These are phyloP conservation scores for Chloropsis hardwickii DNA, from an alignment of 2,113 vertebrate genomes.

Conservation along the genomic window DNA sequence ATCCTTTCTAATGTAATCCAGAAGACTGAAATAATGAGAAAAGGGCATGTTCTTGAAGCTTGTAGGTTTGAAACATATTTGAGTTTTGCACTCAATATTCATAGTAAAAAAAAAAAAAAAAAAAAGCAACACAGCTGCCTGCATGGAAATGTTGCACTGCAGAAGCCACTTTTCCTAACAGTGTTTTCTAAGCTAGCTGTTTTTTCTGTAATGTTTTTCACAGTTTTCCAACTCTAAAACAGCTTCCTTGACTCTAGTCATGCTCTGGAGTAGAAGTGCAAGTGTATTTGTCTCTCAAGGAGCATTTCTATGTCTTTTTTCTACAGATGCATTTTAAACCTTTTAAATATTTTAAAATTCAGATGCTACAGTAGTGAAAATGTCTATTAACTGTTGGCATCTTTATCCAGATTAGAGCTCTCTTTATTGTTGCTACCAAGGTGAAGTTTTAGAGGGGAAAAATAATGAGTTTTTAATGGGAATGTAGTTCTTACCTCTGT, in stretches of 20 bases:
- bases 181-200: neutral
- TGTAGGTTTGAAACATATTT: accelerated
- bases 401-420: neutral
- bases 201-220: neutral
- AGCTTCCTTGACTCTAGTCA: neutral
- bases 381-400: neutral
- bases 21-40: neutral
- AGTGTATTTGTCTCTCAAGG: neutral
- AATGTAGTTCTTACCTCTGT: neutral
- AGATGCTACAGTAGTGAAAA: neutral
- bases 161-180: neutral
- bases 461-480: neutral
- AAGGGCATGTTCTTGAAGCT: neutral
- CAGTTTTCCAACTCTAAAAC: neutral
- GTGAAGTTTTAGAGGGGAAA: neutral
- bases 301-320: neutral
- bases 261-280: neutral
- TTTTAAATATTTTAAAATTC: neutral
- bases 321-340: neutral
- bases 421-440: neutral
- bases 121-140: neutral
- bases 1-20: neutral
- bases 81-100: neutral
- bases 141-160: neutral
- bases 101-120: neutral